Base-by-base conservation (phyloP, 2,797 vertebrate genomes). In the Gymnocypris eckloni region DNA sequence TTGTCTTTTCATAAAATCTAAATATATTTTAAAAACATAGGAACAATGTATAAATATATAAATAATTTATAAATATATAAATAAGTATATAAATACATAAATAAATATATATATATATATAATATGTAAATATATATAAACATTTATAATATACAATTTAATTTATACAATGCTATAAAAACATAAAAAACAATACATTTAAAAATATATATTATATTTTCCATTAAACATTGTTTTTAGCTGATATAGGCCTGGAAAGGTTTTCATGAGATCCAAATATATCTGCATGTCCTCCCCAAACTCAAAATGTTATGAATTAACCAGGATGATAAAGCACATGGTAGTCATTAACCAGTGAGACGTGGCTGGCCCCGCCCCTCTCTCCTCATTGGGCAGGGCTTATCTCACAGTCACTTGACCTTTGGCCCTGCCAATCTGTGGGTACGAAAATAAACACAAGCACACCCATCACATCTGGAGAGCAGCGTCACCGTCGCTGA, bases 361-460 rank as follows among this genome's bases (percentile, higher is more conserved):
- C 72, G 25, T 8, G 72, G 45, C 59, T 48, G 64, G 66, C 48
- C 12, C 39, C 75, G 20, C 83, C 73, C 50, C 83, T 67, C 39
- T 64, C 50, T 15, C 59, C 20, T 45, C 52, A 86, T 86, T 39
- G 78, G 85, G 15, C 83, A 48, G 64, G 18, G 59, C 59, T 33
- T 86, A 84, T 85, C 81, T 64, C 25, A 7, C 78, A 48, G 52
- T 64, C 81, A 75, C 78, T 87, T 69, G 73, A 87, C 86, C 79
- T 87, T 87, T 90, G 81, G 43, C 81, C 73, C 80, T 70, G 50
- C 59, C 66, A 82, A 69, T 76, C 84, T 75, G 25, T 73, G 28
- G 15, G 11, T 79, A 84, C 78, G 48, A 81, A 87, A 76, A 85
- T 79, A 75, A 85, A 82, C 82, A 56, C n/a, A 52, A 72, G 78